These are phyloP conservation scores for Limanda limanda DNA, from an alignment of 2,113 vertebrate species.

Conservation along the genomic window DNA sequence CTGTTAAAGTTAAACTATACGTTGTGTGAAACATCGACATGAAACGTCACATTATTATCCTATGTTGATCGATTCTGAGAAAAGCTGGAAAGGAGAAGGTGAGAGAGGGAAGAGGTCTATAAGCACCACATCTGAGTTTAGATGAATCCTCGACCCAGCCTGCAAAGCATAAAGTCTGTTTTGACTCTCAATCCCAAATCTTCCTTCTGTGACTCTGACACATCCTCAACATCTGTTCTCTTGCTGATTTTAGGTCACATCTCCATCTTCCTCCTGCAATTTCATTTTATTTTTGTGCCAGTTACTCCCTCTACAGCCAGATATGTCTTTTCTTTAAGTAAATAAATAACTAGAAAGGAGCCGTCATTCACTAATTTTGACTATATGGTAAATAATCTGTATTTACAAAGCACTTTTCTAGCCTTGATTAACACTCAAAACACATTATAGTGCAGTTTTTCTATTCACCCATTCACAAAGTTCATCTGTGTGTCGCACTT, in stretches of 20 bases:
- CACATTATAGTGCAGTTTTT: too few species aligned
- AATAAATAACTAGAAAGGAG: neutral
- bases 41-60: neutral
- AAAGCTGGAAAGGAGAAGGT: slow-evolving; percentile 13
- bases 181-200: neutral
- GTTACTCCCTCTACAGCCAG: neutral
- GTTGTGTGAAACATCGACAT: slow-evolving; percentile 17
- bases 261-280: neutral
- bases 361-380: neutral
- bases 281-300: neutral
- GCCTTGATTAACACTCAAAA: too few species aligned
- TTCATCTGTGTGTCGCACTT: too few species aligned
- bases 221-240: neutral
- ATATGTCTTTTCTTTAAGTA: neutral
- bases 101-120: slow-evolving; percentile 1
- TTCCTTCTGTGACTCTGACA: neutral
- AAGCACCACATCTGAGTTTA: slow-evolving; percentile 53
- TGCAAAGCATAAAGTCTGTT: neutral
- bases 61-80: slow-evolving; percentile 12
- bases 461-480: too few species aligned
- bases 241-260: neutral
- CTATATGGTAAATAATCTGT: too few species aligned
- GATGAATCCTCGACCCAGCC: slow-evolving; percentile 5
- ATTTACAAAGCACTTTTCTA: too few species aligned
- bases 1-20: neutral